These are phyloP conservation scores for Eudasyphora cyanicolor DNA, from an alignment of 2,888 invertebrate species.

Conservation along the genomic window DNA sequence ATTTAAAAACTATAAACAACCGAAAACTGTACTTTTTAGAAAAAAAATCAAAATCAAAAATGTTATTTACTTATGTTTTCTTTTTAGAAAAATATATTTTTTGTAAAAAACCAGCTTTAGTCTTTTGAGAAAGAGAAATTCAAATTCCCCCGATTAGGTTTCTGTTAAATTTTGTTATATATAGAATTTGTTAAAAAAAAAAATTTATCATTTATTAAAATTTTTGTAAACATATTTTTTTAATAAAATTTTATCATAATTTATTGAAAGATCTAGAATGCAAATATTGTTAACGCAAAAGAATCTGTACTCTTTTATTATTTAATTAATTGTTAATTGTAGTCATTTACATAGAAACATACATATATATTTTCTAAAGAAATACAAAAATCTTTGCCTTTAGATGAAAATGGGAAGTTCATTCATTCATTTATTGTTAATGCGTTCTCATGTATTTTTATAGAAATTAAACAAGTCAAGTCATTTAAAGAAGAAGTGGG, in stretches of 20 bases:
- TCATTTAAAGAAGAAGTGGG: too few relatives aligned
- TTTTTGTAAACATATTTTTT: conserved; percentile 47
- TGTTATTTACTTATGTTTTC: too few relatives aligned
- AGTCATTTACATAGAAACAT: background rate
- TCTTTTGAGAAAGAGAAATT: background rate
- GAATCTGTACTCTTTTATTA: background rate
- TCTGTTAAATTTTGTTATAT: too few relatives aligned
- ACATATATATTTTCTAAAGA: background rate
- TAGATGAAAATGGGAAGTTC: background rate
- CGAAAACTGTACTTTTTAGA: background rate
- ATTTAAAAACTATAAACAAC: background rate
- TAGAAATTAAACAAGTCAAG: too few relatives aligned
- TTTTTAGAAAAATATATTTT: conserved; percentile 9
- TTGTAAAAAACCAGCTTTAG: conserved; percentile 5
- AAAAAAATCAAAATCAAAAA: background rate
- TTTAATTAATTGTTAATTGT: background rate
- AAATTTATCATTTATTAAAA: background rate
- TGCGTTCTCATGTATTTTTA: too few relatives aligned
- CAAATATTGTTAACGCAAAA: background rate
- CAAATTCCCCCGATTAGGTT: background rate
- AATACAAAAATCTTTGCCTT: background rate
- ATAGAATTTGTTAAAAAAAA: too few relatives aligned
- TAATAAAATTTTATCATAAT: conserved; percentile 8
- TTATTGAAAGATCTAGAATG: background rate
- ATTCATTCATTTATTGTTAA: background rate